Conservation (phyloP, 1,140 invertebrate species). For the Caenorhabditis latens region DNA sequence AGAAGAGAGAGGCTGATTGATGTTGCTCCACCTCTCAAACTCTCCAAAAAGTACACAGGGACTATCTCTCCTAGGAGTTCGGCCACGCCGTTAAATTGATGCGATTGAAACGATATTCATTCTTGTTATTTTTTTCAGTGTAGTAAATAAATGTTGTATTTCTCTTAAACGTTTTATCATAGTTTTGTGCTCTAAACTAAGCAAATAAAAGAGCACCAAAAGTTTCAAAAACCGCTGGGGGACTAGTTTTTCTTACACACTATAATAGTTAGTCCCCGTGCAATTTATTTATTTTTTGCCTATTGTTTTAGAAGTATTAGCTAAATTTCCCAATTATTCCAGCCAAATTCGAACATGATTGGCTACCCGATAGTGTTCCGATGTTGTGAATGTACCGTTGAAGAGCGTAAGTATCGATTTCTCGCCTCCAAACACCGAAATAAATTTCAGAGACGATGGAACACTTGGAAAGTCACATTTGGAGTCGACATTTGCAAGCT, state of each 20-base stretch:
- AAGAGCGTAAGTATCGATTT: constrained; percentile 19
- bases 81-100: background rate
- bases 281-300: background rate
- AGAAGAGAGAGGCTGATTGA: background rate
- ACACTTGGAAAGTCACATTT: constrained; percentile 37
- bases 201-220: too few relatives aligned
- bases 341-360: background rate
- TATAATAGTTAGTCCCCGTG: background rate
- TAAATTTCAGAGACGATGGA: constrained; percentile 35
- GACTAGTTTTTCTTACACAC: background rate
- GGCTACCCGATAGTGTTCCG: constrained; percentile 29
- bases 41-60: background rate
- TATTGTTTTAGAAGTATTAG: background rate
- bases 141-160: too few relatives aligned
- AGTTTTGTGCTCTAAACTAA: too few relatives aligned
- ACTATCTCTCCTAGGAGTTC: background rate
- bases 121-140: too few relatives aligned
- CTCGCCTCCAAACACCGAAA: too few relatives aligned
- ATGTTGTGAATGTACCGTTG: constrained; percentile 47
- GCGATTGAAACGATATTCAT: too few relatives aligned
- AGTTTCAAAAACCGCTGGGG: background rate
- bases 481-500: constrained; percentile 40
- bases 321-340: background rate
- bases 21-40: background rate
- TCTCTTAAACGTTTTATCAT: too few relatives aligned